A percentile compares a stretch with the other conserved stretches of the same genome.
These are phyloP conservation scores for Celastrina argiolus DNA, from an alignment of 2,888 invertebrate species.

Conservation along the genomic window DNA sequence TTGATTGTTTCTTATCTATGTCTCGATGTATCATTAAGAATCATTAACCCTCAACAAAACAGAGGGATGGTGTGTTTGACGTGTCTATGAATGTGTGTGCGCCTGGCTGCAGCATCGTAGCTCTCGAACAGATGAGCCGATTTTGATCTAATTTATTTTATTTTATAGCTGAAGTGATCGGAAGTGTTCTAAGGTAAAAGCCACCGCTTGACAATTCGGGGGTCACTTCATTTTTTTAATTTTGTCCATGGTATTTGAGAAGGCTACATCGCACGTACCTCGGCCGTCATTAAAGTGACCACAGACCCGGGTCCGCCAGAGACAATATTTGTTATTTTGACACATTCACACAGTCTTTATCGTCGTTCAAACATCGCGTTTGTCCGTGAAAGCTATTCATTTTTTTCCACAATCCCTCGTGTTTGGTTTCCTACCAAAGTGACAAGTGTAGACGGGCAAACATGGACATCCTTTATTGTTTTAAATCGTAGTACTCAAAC, in stretches of 20 bases:
- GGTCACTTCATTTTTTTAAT: no score
- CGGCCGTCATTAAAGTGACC: not conserved
- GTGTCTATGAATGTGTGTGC: no score
- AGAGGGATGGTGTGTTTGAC: no score
- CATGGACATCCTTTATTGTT: constrained; percentile 61
- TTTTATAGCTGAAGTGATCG: no score
- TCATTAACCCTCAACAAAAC: no score
- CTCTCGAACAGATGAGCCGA: no score
- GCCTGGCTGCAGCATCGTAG: no score
- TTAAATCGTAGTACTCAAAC: constrained; percentile 26
- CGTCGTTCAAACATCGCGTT: constrained; percentile 69
- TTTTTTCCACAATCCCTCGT: constrained; percentile 61
- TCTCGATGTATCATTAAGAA: not conserved
- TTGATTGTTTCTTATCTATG: not conserved
- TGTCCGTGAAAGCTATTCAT: constrained; percentile 67
- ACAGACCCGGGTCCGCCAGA: constrained; percentile 36
- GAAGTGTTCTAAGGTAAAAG: no score
- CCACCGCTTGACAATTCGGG: no score
- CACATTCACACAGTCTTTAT: constrained; percentile 77
- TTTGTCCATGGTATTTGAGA: not conserved
- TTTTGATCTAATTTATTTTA: no score
- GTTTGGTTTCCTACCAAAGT: constrained; percentile 72
- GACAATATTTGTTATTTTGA: constrained; percentile 77
- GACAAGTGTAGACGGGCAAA: constrained; percentile 71
- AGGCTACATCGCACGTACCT: not conserved